Conservation (phyloP, 2,113 vertebrate species). For the Trematomus loennbergii region DNA sequence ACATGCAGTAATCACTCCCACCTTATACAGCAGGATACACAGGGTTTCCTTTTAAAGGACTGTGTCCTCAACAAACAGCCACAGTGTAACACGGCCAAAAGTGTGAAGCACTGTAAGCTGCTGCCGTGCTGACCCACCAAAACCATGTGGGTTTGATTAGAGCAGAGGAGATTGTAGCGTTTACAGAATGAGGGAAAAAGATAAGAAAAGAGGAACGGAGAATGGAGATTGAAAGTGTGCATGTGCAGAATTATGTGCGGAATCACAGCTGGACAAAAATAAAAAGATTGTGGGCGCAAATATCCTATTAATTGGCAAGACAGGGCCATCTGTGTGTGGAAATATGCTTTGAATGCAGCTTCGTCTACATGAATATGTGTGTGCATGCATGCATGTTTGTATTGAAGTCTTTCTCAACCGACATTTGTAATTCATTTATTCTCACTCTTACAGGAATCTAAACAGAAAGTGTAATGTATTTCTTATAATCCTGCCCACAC, state of each 20-base stretch:
- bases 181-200: constrained; percentile 37
- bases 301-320: constrained; percentile 5
- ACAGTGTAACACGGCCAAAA: constrained; percentile 23
- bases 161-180: constrained; percentile 46
- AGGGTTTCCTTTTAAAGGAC: background rate
- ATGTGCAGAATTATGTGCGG: background rate
- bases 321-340: constrained; percentile 1
- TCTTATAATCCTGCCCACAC: constrained; percentile 5
- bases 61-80: constrained; percentile 24
- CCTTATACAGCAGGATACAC: background rate
- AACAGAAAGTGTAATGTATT: constrained; percentile 9
- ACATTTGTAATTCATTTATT: constrained; percentile 52
- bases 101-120: constrained; percentile 21
- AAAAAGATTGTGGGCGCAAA: background rate
- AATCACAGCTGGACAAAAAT: background rate
- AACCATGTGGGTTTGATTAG: constrained; percentile 78
- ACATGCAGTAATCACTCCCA: background rate
- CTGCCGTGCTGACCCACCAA: constrained; percentile 53
- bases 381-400: background rate
- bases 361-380: background rate
- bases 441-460: constrained; percentile 40
- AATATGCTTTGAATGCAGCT: constrained; percentile 7
- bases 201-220: constrained; percentile 16
- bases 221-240: background rate
- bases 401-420: constrained; percentile 26